Evolutionary conservation across 2,113 vertebrate genomes (phyloP).

Genomic region (Pantherophis guttatus): DNA sequence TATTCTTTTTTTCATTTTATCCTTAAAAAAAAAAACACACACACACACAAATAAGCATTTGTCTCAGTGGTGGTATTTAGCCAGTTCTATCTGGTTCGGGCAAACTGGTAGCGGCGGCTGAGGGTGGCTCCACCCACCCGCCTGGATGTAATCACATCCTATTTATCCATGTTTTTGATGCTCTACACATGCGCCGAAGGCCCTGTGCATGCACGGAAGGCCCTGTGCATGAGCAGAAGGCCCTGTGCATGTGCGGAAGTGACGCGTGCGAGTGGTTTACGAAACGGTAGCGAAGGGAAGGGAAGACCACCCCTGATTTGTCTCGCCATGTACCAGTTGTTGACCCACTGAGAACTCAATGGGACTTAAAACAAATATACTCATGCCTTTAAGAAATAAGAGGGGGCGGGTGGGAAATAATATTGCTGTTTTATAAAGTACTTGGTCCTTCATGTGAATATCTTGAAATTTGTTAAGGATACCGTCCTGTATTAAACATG

Average conservation of each 20-base stretch:
- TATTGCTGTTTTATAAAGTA: constrained; percentile 66
- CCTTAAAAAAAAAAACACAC: constrained; percentile 9
- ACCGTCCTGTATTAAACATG: constrained; percentile 72
- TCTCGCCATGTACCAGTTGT: constrained; percentile 57
- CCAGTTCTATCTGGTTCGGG: too few relatives aligned
- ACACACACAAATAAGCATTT: constrained; percentile 30
- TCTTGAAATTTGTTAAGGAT: constrained; percentile 71
- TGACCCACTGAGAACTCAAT: constrained; percentile 47
- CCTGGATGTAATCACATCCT: too few relatives aligned
- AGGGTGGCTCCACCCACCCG: too few relatives aligned
- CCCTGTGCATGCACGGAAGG: too few relatives aligned
- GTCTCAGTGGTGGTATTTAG: constrained; percentile 11
- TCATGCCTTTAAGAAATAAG: constrained; percentile 31
- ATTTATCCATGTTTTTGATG: too few relatives aligned
- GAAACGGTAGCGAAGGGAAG: too few relatives aligned
- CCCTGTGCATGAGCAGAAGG: too few relatives aligned
- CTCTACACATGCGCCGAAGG: too few relatives aligned
- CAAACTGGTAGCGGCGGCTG: too few relatives aligned
- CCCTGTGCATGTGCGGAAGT: too few relatives aligned
- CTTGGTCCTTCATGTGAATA: constrained; percentile 68
- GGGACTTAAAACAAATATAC: constrained; percentile 41
- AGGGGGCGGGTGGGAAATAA: constrained; percentile 1
- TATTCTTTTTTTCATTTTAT: constrained; percentile 27
- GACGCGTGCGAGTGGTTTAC: too few relatives aligned
- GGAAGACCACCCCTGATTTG: not conserved